These are phyloP conservation scores for Latheticus oryzae DNA, from an alignment of 2,888 invertebrate species.

Conservation along the genomic window DNA sequence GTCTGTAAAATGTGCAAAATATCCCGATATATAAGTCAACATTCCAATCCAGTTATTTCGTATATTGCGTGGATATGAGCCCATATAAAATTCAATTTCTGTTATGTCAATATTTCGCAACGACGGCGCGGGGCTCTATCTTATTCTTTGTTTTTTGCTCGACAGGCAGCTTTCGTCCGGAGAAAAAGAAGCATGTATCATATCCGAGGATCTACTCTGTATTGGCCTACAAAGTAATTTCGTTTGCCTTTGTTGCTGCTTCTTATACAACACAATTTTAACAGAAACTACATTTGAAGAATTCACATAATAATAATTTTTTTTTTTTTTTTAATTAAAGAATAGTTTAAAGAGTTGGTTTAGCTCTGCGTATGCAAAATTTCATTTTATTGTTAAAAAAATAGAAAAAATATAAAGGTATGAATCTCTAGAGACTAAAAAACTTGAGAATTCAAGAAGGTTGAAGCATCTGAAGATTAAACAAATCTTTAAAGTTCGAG, in stretches of 20 bases:
- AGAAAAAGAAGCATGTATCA: constrained; percentile 25
- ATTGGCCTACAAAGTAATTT: constrained; percentile 35
- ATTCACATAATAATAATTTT: too few species aligned
- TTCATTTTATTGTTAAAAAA: too few species aligned
- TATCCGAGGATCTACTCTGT: constrained; percentile 38
- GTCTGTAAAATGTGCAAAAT: constrained; percentile 35
- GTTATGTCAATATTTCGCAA: constrained; percentile 48
- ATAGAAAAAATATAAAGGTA: too few species aligned
- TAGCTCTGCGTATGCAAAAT: too few species aligned
- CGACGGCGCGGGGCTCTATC: constrained; percentile 33
- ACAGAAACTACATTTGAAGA: too few species aligned
- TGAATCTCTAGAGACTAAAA: too few species aligned
- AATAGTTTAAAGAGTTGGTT: too few species aligned
- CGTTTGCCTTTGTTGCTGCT: constrained; percentile 36
- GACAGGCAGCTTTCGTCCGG: constrained; percentile 36
- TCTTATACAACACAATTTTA: constrained; percentile 24
- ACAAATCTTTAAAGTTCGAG: too few species aligned
- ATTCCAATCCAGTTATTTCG: constrained; percentile 48
- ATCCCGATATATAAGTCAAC: constrained; percentile 44
- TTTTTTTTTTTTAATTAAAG: too few species aligned
- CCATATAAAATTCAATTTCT: constrained; percentile 57
- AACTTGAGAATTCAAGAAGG: too few species aligned
- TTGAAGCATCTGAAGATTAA: too few species aligned
- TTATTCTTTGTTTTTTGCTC: constrained; percentile 41
- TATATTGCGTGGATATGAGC: constrained; percentile 56